Percentiles rank a stretch among this genome's conserved stretches.
These are phyloP conservation scores for Rhea pennata DNA, from an alignment of 2,113 vertebrate genomes.

Conservation along the genomic window DNA sequence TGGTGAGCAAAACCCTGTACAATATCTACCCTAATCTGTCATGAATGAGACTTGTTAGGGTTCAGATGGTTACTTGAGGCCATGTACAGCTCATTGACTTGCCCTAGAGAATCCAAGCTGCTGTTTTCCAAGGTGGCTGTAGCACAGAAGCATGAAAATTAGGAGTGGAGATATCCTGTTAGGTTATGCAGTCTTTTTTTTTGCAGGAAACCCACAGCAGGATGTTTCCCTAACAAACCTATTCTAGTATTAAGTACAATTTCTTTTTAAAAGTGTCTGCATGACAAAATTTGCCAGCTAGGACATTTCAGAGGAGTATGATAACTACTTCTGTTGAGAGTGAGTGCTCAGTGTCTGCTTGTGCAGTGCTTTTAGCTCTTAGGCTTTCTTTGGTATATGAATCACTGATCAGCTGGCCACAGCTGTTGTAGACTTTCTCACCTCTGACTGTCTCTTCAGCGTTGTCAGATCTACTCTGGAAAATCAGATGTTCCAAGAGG, in stretches of 20 bases:
- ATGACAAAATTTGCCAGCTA: conserved; percentile 34
- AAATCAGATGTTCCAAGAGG: not conserved
- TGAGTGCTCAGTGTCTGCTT: not conserved
- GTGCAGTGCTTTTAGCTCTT: not conserved
- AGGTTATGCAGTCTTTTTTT: not conserved
- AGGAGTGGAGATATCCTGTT: conserved; percentile 56
- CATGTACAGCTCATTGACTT: not conserved
- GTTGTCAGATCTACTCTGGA: not conserved
- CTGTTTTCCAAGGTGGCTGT: not conserved
- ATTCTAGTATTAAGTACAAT: conserved; percentile 14
- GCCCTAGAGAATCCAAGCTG: not conserved
- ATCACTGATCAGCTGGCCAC: not conserved
- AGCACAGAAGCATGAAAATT: not conserved
- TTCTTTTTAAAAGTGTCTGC: conserved; percentile 47
- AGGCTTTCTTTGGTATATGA: not conserved
- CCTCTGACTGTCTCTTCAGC: not conserved
- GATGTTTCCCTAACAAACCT: conserved; percentile 62
- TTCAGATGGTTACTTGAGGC: not conserved
- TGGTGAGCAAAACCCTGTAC: not conserved
- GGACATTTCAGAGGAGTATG: not conserved
- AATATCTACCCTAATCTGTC: not conserved
- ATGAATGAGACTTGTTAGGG: not conserved
- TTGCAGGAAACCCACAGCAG: conserved; percentile 50
- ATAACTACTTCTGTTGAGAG: not conserved
- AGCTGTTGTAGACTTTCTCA: not conserved